Evolutionary conservation across 2,888 invertebrate species (phyloP).

Genomic region (Pediacus dermestoides): DNA sequence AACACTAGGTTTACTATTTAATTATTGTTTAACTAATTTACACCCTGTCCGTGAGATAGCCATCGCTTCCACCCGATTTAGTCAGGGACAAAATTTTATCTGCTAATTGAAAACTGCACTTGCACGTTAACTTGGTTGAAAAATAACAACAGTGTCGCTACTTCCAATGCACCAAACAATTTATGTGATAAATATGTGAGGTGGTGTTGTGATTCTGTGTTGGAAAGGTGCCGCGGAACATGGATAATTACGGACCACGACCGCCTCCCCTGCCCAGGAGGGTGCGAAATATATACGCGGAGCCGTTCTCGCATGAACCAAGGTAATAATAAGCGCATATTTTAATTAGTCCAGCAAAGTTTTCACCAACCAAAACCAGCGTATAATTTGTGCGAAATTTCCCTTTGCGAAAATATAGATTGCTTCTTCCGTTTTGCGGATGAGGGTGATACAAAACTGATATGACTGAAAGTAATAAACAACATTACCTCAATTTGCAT

Average conservation of each 20-base stretch:
- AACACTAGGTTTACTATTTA: constrained; percentile 41
- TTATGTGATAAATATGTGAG: constrained; percentile 7
- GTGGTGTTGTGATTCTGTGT: neutral
- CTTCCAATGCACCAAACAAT: too few species aligned
- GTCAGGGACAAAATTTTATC: constrained; percentile 6
- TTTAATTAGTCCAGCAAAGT: too few species aligned
- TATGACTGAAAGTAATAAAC: constrained; percentile 29
- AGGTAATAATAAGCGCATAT: too few species aligned
- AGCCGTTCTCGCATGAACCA: constrained; percentile 60
- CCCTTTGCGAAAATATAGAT: constrained; percentile 1
- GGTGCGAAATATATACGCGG: constrained; percentile 64
- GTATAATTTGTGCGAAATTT: too few species aligned
- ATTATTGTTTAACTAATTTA: constrained; percentile 40
- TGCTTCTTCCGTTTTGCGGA: constrained; percentile 1
- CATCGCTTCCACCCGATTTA: constrained; percentile 23
- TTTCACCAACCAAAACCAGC: too few species aligned
- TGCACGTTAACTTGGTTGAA: neutral
- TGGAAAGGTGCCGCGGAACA: constrained; percentile 30
- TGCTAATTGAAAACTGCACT: constrained; percentile 2
- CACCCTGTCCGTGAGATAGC: constrained; percentile 36
- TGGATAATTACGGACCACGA: constrained; percentile 64
- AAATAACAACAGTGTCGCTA: too few species aligned
- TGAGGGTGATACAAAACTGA: constrained; percentile 14
- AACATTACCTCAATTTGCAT: constrained; percentile 26
- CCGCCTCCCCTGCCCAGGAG: constrained; percentile 62